Percentiles rank a stretch among this genome's conserved stretches.
Evolutionary conservation across 2,113 vertebrate genomes (phyloP).

Genomic region (Pygoscelis antarcticus): DNA sequence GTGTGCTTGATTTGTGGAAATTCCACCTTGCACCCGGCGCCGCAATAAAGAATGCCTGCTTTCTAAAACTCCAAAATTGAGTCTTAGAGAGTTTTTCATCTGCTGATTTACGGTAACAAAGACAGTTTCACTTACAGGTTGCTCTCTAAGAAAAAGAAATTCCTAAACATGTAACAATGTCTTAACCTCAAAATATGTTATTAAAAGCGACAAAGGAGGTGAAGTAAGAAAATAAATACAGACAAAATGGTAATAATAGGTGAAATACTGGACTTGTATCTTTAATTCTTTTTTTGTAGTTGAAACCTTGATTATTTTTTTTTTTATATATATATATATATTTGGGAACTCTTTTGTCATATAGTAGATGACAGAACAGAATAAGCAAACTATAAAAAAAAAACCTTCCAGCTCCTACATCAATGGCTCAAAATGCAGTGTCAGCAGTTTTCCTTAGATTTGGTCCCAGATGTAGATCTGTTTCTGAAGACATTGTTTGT

Average conservation of each 20-base stretch:
- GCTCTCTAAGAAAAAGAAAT: background rate
- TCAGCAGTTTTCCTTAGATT: background rate
- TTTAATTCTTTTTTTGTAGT: background rate
- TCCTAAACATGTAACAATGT: background rate
- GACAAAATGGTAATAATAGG: background rate
- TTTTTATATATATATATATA: background rate
- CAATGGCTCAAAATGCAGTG: background rate
- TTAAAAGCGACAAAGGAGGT: background rate
- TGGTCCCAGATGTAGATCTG: background rate
- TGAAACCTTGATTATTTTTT: background rate
- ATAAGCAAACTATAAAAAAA: background rate
- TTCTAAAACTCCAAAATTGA: too few relatives aligned
- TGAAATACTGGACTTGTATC: background rate
- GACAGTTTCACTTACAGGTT: background rate
- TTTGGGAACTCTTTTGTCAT: background rate
- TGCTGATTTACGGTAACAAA: too few relatives aligned
- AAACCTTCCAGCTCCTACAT: background rate
- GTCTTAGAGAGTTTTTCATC: too few relatives aligned
- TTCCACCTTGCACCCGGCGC: too few relatives aligned
- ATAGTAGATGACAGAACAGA: rapidly evolving
- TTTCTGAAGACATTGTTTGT: background rate
- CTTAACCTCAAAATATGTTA: background rate
- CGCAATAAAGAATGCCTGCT: too few relatives aligned
- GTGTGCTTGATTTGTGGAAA: too few relatives aligned
- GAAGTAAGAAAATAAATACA: background rate